Evolutionary conservation across 2,797 vertebrate species (phyloP).

Genomic region (Cyclura pinguis): DNA sequence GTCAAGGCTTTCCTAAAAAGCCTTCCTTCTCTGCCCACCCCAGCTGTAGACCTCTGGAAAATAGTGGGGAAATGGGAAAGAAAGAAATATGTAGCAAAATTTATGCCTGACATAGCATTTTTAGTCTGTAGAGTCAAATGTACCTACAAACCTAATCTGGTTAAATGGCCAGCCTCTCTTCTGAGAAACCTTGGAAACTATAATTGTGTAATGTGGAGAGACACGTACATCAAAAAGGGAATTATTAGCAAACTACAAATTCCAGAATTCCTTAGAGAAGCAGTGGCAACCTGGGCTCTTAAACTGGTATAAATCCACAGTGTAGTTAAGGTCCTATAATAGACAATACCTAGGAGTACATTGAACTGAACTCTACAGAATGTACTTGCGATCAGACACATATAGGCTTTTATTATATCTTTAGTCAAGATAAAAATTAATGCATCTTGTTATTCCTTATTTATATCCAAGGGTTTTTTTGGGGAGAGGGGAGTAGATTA

Average conservation of each 20-base stretch:
- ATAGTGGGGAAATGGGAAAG: constrained; percentile 8
- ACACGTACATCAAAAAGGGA: neutral
- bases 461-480: no score
- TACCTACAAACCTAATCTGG: neutral
- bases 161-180: neutral
- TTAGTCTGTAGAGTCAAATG: neutral
- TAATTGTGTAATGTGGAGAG: neutral
- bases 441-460: neutral
- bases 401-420: neutral
- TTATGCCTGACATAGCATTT: neutral
- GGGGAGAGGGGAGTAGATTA: no score
- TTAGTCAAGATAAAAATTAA: neutral
- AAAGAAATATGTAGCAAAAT: constrained; percentile 22
- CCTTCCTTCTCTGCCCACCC: constrained; percentile 27
- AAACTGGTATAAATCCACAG: neutral
- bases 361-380: neutral
- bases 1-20: neutral
- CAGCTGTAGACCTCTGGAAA: constrained; percentile 55
- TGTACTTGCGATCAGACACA: neutral
- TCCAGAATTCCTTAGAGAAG: neutral
- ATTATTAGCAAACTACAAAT: neutral
- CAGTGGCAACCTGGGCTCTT: neutral
- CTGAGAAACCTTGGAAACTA: neutral
- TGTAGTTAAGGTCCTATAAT: neutral
- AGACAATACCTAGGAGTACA: neutral